A percentile compares a stretch with the other conserved stretches of the same genome.
Conservation (phyloP, 1,140 invertebrate species). For the Catajapyx aquilonaris region DNA sequence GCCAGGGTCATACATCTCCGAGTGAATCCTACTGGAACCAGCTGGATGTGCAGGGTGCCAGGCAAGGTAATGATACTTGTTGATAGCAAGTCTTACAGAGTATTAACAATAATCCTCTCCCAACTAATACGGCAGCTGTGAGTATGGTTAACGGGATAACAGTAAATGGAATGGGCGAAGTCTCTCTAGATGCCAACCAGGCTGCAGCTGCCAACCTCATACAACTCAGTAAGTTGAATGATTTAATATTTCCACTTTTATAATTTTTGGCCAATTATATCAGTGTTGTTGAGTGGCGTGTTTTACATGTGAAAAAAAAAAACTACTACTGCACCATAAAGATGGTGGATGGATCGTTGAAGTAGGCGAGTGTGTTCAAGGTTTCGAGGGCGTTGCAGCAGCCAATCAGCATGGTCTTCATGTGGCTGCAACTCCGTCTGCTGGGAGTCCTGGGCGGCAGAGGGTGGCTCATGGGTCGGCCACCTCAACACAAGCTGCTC, state of each 20-base stretch:
- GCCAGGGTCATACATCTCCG: conserved; percentile 67
- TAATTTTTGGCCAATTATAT: too few species aligned
- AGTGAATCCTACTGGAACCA: conserved; percentile 80
- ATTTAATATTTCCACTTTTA: too few species aligned
- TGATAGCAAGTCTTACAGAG: neutral
- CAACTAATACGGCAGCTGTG: too few species aligned
- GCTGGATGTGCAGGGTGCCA: conserved; percentile 48
- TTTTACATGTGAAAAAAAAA: too few species aligned
- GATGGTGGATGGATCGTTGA: too few species aligned
- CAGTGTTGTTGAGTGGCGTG: too few species aligned
- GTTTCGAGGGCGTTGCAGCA: too few species aligned
- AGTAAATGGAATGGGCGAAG: conserved; percentile 51
- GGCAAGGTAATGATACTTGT: conserved; percentile 25
- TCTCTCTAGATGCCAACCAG: conserved; percentile 38
- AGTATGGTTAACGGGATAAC: conserved; percentile 62
- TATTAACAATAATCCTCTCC: conserved; percentile 5
- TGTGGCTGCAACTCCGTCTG: conserved; percentile 27
- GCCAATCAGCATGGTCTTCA: conserved; percentile 24
- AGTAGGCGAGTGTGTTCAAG: too few species aligned
- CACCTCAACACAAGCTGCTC: conserved; percentile 37
- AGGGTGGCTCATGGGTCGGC: conserved; percentile 30
- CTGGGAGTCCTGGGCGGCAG: conserved; percentile 35
- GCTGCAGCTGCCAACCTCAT: conserved; percentile 25
- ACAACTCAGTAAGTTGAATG: conserved; percentile 26
- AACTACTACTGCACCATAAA: too few species aligned